A percentile compares a stretch with the other conserved stretches of the same genome.
Evolutionary conservation across 2,797 vertebrate species (phyloP).

Genomic region (Coccyzus lansbergi): DNA sequence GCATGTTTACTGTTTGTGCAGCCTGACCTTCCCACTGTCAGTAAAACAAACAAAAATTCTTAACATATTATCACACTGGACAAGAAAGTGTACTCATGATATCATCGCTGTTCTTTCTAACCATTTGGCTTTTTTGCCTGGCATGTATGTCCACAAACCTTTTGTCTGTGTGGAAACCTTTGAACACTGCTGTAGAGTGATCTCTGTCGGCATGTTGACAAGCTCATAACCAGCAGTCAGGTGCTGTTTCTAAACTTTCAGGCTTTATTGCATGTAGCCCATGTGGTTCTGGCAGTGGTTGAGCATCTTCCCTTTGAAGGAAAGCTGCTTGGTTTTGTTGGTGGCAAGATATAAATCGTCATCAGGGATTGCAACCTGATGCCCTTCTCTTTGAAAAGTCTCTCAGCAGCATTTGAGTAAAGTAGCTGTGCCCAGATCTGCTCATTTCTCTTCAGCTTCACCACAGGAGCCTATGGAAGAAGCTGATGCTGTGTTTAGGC

Average conservation of each 20-base stretch:
- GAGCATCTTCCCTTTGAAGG: neutral
- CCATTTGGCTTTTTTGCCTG: neutral
- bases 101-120: neutral
- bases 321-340: neutral
- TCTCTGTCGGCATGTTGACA: neutral
- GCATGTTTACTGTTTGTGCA: neutral
- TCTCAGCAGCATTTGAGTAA: neutral
- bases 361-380: neutral
- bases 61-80: neutral
- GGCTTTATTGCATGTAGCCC: neutral
- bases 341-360: neutral
- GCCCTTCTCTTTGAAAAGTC: neutral
- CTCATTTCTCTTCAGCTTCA: neutral
- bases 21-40: neutral
- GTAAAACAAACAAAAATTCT: neutral
- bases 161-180: rapidly evolving
- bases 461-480: neutral
- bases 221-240: neutral
- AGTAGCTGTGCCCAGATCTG: neutral
- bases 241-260: neutral
- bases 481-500: neutral
- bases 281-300: neutral
- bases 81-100: neutral
- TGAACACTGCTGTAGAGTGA: neutral
- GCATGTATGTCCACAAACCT: neutral